phyloP scores from a whole-genome alignment of 2,113 vertebrate genomes.

The Pseudorasbora parva region DNA sequence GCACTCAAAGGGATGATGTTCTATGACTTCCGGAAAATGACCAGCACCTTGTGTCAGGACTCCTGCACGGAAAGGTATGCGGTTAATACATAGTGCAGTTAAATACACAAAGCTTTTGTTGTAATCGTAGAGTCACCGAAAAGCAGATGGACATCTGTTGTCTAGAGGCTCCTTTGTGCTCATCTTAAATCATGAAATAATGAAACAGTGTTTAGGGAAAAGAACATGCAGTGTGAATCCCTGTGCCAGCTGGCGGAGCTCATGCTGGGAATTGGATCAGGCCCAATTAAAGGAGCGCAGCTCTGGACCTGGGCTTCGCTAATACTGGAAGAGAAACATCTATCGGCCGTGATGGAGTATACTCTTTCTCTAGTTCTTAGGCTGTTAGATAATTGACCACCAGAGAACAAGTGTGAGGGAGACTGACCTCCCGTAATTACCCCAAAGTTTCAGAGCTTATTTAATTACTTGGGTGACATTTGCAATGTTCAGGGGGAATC shows the following conservation, averaged over 20 bases:
- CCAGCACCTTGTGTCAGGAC: constrained; percentile 82
- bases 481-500: constrained; percentile 28
- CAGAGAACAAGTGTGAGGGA: constrained; percentile 36
- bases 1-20: constrained; percentile 84
- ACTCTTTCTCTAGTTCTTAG: constrained; percentile 44
- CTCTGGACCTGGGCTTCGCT: not conserved
- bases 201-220: constrained; percentile 50
- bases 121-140: not conserved
- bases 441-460: constrained; percentile 44
- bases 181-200: constrained; percentile 46
- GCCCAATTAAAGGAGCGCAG: constrained; percentile 26
- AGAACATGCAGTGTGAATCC: constrained; percentile 21
- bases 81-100: not conserved
- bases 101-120: not conserved
- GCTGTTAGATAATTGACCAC: constrained; percentile 41
- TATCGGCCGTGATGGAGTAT: constrained; percentile 25
- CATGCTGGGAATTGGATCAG: constrained; percentile 42
- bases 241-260: constrained; percentile 45
- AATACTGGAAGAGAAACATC: constrained; percentile 25
- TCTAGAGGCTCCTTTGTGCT: constrained; percentile 2
- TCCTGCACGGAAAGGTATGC: constrained; percentile 85
- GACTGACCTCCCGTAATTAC: constrained; percentile 52
- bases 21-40: constrained; percentile 88
- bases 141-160: constrained; percentile 30
- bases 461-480: constrained; percentile 53